Evolutionary conservation across 2,797 vertebrate genomes (phyloP), one percentile per base, ranked within the genome.

Genomic region (Schizothorax lantsangensis): DNA sequence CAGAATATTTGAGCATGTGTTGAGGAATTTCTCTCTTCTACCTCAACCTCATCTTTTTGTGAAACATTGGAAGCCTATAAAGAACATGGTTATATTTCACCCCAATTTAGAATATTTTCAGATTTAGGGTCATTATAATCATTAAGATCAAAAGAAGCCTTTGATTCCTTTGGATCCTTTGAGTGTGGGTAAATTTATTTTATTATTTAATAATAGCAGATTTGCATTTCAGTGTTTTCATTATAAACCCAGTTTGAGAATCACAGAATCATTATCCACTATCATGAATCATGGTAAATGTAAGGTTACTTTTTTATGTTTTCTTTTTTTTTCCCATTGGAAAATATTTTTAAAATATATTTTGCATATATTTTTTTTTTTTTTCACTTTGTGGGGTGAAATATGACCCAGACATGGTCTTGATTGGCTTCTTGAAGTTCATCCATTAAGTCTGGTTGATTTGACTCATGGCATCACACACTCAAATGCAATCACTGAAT

Each of bases 391-490:
- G 26, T 21, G 26, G 17, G 9, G 2, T 54, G 10, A 23, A 54
- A 23, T 54, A 23, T 23, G 0, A 4, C 9, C 47, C 2, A 54
- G 19, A 23, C 2, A 40, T 17, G 6, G 23, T 40, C 77, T 59
- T 15, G 52, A n/a, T 54, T 57, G 6, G 36, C 52, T 52, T 77
- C 30, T 79, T 59, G 36, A 57, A 59, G 23, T 79, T 79, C 75
- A 59, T 40, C 21, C 11, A 49, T 54, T 14, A 57, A 57, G 11
- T 78, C 38, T 3, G 5, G 3, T 9, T 62, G 1, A 62, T 59
- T 62, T 17, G 23, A 79, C 54, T 26, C 49, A 59, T 26, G 4
- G 33, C 30, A 57, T 38, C 17, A 57, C 52, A 62, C 4, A 17
- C 23, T 26, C 14, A 26, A 79, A 26, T 40, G 36, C 23, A 59